These are phyloP conservation scores for Tychaedon coryphoeus DNA, from an alignment of 2,113 vertebrate genomes.

Conservation along the genomic window DNA sequence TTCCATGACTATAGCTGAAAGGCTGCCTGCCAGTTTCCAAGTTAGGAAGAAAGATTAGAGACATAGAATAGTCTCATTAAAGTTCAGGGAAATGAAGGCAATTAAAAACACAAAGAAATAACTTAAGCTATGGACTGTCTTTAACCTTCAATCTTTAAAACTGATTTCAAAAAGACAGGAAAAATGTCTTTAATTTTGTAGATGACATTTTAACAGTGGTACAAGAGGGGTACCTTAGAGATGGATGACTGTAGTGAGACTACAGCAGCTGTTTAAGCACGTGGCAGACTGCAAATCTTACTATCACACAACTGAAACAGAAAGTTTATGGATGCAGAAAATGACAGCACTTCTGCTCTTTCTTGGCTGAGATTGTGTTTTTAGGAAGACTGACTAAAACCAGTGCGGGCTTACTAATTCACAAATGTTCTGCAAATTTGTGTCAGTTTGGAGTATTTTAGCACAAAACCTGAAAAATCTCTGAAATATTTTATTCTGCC, in stretches of 20 bases:
- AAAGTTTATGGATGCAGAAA: background rate
- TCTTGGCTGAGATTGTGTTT: background rate
- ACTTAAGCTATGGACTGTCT: background rate
- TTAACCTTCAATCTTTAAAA: background rate
- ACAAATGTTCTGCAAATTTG: background rate
- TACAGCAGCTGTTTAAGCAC: too few species aligned
- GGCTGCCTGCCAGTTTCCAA: background rate
- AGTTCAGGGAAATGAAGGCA: background rate
- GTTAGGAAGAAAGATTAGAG: background rate
- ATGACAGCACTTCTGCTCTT: background rate
- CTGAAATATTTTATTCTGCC: background rate
- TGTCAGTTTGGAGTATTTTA: background rate
- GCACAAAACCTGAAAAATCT: background rate
- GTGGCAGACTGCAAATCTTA: background rate
- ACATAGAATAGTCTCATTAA: background rate
- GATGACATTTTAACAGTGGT: background rate
- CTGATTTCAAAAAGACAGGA: background rate
- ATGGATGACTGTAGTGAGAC: background rate
- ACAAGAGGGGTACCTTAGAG: background rate
- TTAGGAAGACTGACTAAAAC: background rate
- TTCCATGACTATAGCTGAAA: background rate
- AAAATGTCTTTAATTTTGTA: background rate
- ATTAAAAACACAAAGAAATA: background rate
- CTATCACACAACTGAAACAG: background rate
- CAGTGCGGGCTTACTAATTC: background rate